These are phyloP conservation scores for Drosophila colorata DNA, from an alignment of 2,888 invertebrate genomes.

Conservation along the genomic window DNA sequence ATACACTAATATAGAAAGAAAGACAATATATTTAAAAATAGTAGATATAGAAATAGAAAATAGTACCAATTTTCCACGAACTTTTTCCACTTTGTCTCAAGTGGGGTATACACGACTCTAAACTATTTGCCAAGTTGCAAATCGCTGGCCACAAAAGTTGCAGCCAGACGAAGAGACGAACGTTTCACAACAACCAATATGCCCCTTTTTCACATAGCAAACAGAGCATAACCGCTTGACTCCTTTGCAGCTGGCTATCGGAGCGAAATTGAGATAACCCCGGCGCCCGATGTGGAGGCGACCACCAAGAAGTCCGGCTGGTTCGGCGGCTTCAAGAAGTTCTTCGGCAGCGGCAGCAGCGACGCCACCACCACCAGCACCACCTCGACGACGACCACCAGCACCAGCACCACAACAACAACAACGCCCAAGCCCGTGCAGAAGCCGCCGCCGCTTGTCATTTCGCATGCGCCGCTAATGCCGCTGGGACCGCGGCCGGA, in stretches of 20 bases:
- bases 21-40: no score
- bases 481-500: constrained; percentile 83
- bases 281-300: constrained; percentile 73
- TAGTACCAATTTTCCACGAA: no score
- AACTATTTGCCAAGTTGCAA: no score
- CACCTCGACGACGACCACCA: constrained; percentile 40
- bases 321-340: constrained; percentile 82
- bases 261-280: constrained; percentile 80
- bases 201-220: not conserved
- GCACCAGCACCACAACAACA: constrained; percentile 42
- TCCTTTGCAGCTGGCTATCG: constrained; percentile 67
- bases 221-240: not conserved
- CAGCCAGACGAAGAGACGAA: no score
- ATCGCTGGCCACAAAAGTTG: no score
- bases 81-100: no score
- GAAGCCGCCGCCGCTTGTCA: constrained; percentile 76
- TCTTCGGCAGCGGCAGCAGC: constrained; percentile 68
- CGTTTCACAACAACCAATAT: not conserved
- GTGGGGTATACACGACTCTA: no score
- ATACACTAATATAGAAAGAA: no score
- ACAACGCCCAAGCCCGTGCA: constrained; percentile 40
- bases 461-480: constrained; percentile 78
- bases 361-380: constrained; percentile 61
- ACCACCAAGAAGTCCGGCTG: constrained; percentile 81
- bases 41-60: no score